Conservation (phyloP, 2,113 vertebrate genomes). For the Heterotilapia buettikoferi region DNA sequence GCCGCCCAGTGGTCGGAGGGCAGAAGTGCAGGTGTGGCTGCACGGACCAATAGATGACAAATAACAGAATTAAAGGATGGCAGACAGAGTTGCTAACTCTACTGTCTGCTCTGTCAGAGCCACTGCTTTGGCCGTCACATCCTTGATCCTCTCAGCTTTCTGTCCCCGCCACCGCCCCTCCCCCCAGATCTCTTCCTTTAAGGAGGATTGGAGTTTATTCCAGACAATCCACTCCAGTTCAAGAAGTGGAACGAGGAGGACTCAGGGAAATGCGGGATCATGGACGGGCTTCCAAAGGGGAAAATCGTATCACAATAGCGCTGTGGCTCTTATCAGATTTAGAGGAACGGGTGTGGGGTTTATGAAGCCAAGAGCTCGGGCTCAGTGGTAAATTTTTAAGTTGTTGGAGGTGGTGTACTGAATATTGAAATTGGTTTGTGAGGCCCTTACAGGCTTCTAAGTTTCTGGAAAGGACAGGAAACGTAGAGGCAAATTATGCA, state of each 20-base stretch:
- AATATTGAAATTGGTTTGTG: constrained; percentile 41
- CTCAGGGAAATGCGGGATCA: constrained; percentile 65
- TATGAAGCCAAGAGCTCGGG: constrained; percentile 46
- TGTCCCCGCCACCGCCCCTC: background rate
- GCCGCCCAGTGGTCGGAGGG: constrained; percentile 34
- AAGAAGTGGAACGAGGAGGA: constrained; percentile 66
- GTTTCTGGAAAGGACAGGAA: background rate
- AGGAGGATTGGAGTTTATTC: constrained; percentile 75
- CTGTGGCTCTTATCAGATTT: constrained; percentile 71
- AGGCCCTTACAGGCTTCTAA: background rate
- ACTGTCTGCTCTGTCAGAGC: constrained; percentile 44
- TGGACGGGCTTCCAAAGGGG: constrained; percentile 54
- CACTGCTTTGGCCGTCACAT: constrained; percentile 52
- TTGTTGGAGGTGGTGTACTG: background rate
- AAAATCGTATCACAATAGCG: constrained; percentile 69
- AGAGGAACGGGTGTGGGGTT: constrained; percentile 47
- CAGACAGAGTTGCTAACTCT: constrained; percentile 38
- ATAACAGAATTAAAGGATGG: constrained; percentile 10
- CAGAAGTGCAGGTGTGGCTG: constrained; percentile 11
- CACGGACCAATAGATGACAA: background rate
- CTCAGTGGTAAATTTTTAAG: constrained; percentile 55
- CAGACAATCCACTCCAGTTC: constrained; percentile 67
- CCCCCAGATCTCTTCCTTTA: constrained; percentile 41
- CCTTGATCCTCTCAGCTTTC: constrained; percentile 67
- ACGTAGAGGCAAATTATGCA: background rate